Conservation (phyloP, 1,140 invertebrate genomes). For the Trichomalopsis sarcophagae region DNA sequence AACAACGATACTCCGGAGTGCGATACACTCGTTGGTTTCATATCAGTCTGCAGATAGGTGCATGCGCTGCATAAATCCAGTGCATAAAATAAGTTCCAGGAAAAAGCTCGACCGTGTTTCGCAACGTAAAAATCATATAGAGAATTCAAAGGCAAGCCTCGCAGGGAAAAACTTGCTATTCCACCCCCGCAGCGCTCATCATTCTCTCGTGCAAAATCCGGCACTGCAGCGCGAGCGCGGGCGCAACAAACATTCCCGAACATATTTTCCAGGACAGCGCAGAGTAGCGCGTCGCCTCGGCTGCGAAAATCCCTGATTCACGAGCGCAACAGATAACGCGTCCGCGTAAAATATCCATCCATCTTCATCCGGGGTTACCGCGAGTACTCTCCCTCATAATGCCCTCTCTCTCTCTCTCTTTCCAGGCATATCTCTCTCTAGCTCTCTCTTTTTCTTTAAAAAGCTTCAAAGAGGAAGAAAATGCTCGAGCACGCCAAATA, state of each 20-base stretch:
- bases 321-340: slow-evolving; percentile 21
- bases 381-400: slow-evolving; percentile 1
- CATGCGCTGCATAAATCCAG: neutral
- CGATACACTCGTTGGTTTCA: neutral
- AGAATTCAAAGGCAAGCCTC: neutral
- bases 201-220: neutral
- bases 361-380: slow-evolving; percentile 19
- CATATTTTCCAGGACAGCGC: neutral
- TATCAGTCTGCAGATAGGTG: neutral
- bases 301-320: neutral
- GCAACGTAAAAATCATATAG: neutral
- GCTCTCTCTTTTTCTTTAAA: neutral
- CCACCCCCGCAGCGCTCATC: neutral
- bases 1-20: neutral
- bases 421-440: neutral
- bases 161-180: neutral
- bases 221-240: neutral
- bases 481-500: neutral
- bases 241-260: slow-evolving; percentile 9
- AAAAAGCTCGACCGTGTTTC: neutral
- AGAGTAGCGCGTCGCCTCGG: neutral
- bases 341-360: neutral
- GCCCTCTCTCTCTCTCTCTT: neutral
- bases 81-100: neutral
- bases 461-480: neutral